A percentile compares a stretch with the other conserved stretches of the same genome.
Conservation (phyloP, 2,113 vertebrate genomes). For the Psilopogon haemacephalus region DNA sequence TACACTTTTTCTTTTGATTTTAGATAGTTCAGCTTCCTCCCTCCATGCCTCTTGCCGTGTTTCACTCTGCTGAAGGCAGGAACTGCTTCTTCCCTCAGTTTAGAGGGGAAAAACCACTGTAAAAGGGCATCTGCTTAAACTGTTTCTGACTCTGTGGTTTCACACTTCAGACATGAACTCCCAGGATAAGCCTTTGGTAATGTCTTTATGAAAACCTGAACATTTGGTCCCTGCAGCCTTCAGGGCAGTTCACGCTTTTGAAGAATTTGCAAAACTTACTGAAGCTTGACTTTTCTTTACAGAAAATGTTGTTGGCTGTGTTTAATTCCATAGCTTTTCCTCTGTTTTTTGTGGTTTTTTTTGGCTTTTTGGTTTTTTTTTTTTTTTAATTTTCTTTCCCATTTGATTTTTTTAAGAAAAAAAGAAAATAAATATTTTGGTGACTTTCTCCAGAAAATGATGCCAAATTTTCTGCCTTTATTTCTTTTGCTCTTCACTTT, state of each 20-base stretch:
- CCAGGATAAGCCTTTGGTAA: neutral
- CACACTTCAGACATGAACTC: conserved; percentile 19
- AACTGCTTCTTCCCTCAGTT: neutral
- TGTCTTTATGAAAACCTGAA: conserved; percentile 42
- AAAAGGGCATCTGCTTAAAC: conserved; percentile 11
- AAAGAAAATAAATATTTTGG: conserved; percentile 18
- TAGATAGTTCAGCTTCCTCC: neutral
- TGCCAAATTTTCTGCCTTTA: neutral
- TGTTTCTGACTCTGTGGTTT: neutral
- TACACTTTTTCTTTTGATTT: neutral
- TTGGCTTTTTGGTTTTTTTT: too few species aligned
- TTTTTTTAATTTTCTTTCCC: neutral
- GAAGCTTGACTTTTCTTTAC: conserved; percentile 35
- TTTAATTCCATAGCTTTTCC: conserved; percentile 27
- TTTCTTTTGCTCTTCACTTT: neutral
- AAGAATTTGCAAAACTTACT: conserved; percentile 45
- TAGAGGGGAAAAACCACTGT: neutral
- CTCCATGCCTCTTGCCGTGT: neutral
- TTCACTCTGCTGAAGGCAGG: neutral
- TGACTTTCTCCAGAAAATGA: neutral
- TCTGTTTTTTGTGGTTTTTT: too few species aligned
- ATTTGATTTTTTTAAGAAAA: conserved; percentile 18
- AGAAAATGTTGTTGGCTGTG: conserved; percentile 37
- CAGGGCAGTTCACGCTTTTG: conserved; percentile 53
- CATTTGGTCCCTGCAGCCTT: conserved; percentile 51